phyloP scores from a whole-genome alignment of 2,113 vertebrate species.

The Lepisosteus osseus region DNA sequence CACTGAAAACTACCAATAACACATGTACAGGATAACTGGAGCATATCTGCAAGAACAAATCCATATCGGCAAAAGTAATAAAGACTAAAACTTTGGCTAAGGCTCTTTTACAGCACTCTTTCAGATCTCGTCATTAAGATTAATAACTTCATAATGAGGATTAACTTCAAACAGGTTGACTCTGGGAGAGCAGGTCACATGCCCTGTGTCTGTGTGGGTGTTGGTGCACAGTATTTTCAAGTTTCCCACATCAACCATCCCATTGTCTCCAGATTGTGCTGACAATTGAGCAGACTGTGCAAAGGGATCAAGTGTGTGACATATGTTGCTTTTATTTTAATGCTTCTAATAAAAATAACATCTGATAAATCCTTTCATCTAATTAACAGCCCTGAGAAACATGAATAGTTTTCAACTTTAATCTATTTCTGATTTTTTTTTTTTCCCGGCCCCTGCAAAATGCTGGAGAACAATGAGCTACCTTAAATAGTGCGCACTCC shows the following conservation, averaged over 20 bases:
- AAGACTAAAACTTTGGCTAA: too few species aligned
- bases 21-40: too few species aligned
- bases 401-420: conserved; percentile 41
- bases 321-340: conserved; percentile 71
- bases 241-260: conserved; percentile 53
- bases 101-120: too few species aligned
- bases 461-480: conserved; percentile 52
- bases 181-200: neutral
- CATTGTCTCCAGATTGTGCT: conserved; percentile 58
- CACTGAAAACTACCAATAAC: too few species aligned
- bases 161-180: too few species aligned
- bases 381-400: conserved; percentile 60
- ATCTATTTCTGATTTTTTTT: neutral
- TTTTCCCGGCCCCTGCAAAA: neutral
- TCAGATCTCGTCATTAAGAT: too few species aligned
- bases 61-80: too few species aligned
- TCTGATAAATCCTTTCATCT: conserved; percentile 64
- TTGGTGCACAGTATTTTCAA: conserved; percentile 29
- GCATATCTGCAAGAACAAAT: too few species aligned
- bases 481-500: conserved; percentile 42
- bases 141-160: too few species aligned
- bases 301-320: conserved; percentile 58
- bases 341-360: conserved; percentile 67
- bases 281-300: conserved; percentile 40
- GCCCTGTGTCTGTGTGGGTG: conserved; percentile 33